Evolutionary conservation across 1,140 invertebrate genomes (phyloP).

Genomic region (Cecropterus lyciades): DNA sequence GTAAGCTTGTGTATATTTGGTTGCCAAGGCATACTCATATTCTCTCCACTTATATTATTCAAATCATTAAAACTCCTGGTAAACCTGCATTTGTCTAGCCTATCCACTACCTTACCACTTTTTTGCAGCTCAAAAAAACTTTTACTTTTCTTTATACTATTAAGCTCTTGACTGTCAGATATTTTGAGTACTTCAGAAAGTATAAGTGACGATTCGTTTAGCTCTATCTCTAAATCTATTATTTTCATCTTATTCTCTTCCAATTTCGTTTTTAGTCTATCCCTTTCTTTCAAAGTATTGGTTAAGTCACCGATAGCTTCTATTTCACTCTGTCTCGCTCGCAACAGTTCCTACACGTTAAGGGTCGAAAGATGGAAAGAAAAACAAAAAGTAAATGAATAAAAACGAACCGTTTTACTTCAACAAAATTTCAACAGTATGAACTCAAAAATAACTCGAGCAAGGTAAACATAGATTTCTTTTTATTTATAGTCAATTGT

Average conservation of each 20-base stretch:
- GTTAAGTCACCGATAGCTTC: slow-evolving; percentile 65
- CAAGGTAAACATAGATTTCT: slow-evolving; percentile 68
- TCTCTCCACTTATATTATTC: slow-evolving; percentile 49
- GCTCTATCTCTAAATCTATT: slow-evolving; percentile 78
- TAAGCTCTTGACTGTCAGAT: slow-evolving; percentile 67
- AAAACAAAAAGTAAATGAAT: slow-evolving; percentile 65
- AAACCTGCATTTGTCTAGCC: slow-evolving; percentile 69
- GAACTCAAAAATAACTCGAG: slow-evolving; percentile 75
- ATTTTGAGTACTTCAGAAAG: slow-evolving; percentile 75
- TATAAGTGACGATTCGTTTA: slow-evolving; percentile 78
- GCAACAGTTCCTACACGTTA: slow-evolving; percentile 64
- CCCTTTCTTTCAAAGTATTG: slow-evolving; percentile 62
- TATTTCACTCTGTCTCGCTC: slow-evolving; percentile 68
- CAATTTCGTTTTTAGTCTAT: slow-evolving; percentile 66
- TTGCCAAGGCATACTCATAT: slow-evolving; percentile 40
- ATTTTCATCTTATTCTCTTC: slow-evolving; percentile 74
- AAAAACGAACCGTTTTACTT: slow-evolving; percentile 62
- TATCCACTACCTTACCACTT: slow-evolving; percentile 81
- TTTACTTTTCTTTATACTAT: slow-evolving; percentile 70
- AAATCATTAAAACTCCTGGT: slow-evolving; percentile 73
- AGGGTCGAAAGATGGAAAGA: slow-evolving; percentile 63
- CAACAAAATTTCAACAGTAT: slow-evolving; percentile 73
- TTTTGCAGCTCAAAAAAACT: slow-evolving; percentile 78
- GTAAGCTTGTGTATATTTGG: slow-evolving; percentile 66
- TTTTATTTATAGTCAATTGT: slow-evolving; percentile 72